These are phyloP conservation scores for Diorhabda carinulata DNA, from an alignment of 1,140 invertebrate species.

Conservation along the genomic window DNA sequence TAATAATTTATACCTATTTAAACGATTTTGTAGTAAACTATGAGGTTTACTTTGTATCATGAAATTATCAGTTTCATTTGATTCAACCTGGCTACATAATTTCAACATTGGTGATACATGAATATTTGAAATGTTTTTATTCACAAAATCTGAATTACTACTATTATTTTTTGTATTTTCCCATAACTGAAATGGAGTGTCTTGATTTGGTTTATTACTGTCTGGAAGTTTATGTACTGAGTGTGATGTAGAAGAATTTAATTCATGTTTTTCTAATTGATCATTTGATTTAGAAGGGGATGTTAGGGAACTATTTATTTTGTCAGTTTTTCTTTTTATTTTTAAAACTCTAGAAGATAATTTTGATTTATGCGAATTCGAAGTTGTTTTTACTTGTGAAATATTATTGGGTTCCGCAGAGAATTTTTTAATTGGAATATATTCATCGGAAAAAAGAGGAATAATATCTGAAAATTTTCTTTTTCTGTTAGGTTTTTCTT, in stretches of 20 bases:
- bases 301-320: background rate
- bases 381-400: background rate
- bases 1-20: background rate
- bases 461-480: constrained; percentile 1
- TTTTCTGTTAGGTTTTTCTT: constrained; percentile 1
- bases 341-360: background rate
- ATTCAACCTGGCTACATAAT: background rate
- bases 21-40: background rate
- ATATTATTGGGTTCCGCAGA: background rate
- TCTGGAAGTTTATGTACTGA: background rate
- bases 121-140: background rate
- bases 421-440: background rate
- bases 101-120: background rate
- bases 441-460: background rate
- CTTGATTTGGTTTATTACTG: background rate
- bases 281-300: background rate
- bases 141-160: background rate
- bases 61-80: background rate
- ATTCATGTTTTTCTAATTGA: background rate
- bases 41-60: background rate
- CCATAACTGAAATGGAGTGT: background rate
- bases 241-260: background rate
- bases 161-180: background rate
- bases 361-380: background rate
- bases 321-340: constrained; percentile 2